Percentiles rank a stretch among this genome's conserved stretches.
Evolutionary conservation across 2,113 vertebrate species (phyloP).

Genomic region (Xiphophorus hellerii): DNA sequence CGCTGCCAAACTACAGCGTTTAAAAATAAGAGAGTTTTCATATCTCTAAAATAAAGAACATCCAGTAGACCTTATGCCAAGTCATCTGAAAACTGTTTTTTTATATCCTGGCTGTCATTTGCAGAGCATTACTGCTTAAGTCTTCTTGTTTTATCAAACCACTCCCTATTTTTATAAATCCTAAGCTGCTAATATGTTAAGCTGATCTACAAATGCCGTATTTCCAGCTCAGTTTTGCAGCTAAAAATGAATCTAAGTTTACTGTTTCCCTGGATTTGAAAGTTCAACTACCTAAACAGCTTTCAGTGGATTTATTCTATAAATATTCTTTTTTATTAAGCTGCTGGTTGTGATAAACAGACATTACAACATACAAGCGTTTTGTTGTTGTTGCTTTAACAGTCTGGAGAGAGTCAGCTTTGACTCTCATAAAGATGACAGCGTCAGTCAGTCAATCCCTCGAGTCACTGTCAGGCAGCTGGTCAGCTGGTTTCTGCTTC

Average conservation of each 20-base stretch:
- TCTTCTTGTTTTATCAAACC: background rate
- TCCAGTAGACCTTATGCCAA: background rate
- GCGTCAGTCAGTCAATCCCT: constrained; percentile 18
- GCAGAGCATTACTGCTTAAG: background rate
- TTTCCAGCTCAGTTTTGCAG: background rate
- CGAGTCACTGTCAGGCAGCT: constrained; percentile 42
- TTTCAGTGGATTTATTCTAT: too few species aligned
- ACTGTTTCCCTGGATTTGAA: background rate
- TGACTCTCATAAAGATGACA: too few species aligned
- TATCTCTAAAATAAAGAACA: constrained; percentile 26
- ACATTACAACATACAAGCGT: background rate
- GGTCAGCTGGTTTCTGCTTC: constrained; percentile 24
- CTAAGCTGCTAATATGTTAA: constrained; percentile 8
- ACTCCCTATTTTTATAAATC: constrained; percentile 1
- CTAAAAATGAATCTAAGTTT: constrained; percentile 4
- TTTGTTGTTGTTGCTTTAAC: background rate
- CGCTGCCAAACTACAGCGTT: constrained; percentile 13
- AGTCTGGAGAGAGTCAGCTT: background rate
- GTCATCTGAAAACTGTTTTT: background rate
- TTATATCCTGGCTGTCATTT: constrained; percentile 15
- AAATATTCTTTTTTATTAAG: background rate
- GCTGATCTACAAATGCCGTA: background rate
- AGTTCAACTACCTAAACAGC: too few species aligned
- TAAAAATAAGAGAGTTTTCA: constrained; percentile 25
- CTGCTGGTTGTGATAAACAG: background rate